Conservation (phyloP, 2,888 invertebrate species). For the Acanthoscelides obtectus region DNA sequence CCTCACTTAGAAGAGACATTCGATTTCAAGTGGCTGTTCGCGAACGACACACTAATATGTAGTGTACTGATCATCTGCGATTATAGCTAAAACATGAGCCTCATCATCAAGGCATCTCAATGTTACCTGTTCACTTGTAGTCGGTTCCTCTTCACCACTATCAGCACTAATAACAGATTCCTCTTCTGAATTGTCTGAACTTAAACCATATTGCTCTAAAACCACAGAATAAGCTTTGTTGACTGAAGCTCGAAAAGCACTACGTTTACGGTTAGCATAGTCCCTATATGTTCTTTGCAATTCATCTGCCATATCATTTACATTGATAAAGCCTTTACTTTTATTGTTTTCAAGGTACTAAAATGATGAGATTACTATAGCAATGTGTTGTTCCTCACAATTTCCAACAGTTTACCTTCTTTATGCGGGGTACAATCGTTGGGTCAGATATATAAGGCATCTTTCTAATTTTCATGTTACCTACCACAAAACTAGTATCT, state of each 20-base stretch:
- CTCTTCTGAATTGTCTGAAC: slow-evolving; percentile 46
- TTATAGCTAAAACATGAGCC: no score
- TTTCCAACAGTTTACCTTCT: slow-evolving; percentile 44
- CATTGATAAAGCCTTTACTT: slow-evolving; percentile 75
- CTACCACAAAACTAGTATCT: not conserved
- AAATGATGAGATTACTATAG: slow-evolving; percentile 24
- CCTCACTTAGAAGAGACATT: no score
- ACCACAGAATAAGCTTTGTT: slow-evolving; percentile 72
- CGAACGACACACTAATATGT: no score
- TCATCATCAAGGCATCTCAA: no score
- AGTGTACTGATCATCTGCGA: no score
- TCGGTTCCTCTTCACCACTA: not conserved
- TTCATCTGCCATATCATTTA: slow-evolving; percentile 77
- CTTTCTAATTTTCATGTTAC: slow-evolving; percentile 11
- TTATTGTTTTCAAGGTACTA: slow-evolving; percentile 78
- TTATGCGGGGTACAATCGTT: slow-evolving; percentile 50
- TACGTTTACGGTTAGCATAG: slow-evolving; percentile 74
- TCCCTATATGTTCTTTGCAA: slow-evolving; percentile 71
- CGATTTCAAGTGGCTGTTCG: no score
- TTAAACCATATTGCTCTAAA: slow-evolving; percentile 62
- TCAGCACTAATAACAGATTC: slow-evolving; percentile 39
- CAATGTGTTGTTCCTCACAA: not conserved
- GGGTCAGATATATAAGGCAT: slow-evolving; percentile 46
- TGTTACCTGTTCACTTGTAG: not conserved
- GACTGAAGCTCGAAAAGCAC: slow-evolving; percentile 74